Evolutionary conservation across 2,113 vertebrate genomes (phyloP).

Genomic region (Heterochromis multidens): DNA sequence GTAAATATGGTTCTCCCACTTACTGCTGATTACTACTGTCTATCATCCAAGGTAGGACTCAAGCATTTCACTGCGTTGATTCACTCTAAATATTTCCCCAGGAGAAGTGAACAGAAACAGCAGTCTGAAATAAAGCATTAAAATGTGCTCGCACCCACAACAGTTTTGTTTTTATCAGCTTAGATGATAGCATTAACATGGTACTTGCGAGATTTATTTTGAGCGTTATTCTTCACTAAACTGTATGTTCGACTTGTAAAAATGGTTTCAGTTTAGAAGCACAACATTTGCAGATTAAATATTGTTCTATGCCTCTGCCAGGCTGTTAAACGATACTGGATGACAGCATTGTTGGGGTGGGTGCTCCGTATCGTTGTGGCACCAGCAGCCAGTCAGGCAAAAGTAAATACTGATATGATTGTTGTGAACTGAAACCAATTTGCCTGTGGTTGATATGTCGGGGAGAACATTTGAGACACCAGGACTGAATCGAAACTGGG

Average conservation of each 20-base stretch:
- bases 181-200: not conserved
- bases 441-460: constrained; percentile 42
- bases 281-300: not conserved
- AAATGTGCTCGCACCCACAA: not conserved
- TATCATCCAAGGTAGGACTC: not conserved
- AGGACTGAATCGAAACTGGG: constrained; percentile 31
- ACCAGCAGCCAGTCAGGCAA: constrained; percentile 28
- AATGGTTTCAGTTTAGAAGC: not conserved
- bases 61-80: not conserved
- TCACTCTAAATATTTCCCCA: not conserved
- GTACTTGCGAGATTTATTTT: not conserved
- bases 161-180: not conserved
- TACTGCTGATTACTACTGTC: not conserved
- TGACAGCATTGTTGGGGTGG: constrained; percentile 25
- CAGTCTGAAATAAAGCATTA: not conserved
- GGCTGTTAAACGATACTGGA: not conserved
- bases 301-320: not conserved
- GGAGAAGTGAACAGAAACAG: not conserved
- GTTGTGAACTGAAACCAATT: constrained; percentile 60
- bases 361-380: not conserved
- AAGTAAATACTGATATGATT: constrained; percentile 71
- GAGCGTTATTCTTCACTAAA: not conserved
- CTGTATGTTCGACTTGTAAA: not conserved
- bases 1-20: not conserved
- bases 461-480: not conserved